Conservation (phyloP, 2,888 invertebrate genomes). For the Meiosimyza platycephala region DNA sequence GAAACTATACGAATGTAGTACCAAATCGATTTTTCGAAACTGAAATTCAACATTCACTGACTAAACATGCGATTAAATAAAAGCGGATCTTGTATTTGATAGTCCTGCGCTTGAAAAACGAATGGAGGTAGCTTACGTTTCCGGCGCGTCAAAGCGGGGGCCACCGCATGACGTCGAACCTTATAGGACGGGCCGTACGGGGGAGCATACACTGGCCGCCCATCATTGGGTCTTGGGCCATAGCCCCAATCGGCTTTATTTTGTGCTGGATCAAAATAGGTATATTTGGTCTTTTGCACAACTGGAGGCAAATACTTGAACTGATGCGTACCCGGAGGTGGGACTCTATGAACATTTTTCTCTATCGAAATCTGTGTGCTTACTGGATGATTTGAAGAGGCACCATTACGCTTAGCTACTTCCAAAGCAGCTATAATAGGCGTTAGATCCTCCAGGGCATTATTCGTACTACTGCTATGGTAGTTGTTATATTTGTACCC, state of each 20-base stretch:
- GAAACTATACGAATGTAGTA: constrained; percentile 46
- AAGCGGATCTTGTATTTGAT: constrained; percentile 57
- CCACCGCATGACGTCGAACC: constrained; percentile 52
- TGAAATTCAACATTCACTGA: constrained; percentile 7
- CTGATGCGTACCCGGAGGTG: constrained; percentile 3
- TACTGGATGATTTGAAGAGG: constrained; percentile 34
- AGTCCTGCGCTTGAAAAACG: constrained; percentile 48
- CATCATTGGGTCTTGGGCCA: constrained; percentile 16
- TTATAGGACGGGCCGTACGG: constrained; percentile 49
- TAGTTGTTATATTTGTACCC: constrained; percentile 57
- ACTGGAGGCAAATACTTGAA: constrained; percentile 56
- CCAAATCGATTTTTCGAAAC: not conserved
- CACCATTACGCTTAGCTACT: constrained; percentile 55
- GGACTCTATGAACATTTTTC: constrained; percentile 58
- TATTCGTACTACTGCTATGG: constrained; percentile 47
- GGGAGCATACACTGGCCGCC: constrained; percentile 35
- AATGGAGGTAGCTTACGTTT: constrained; percentile 18
- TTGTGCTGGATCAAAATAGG: constrained; percentile 57
- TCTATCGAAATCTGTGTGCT: constrained; percentile 57
- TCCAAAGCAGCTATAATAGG: constrained; percentile 62
- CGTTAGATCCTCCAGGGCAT: constrained; percentile 55
- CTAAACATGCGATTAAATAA: constrained; percentile 57
- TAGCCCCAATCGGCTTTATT: constrained; percentile 40
- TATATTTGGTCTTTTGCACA: constrained; percentile 59
- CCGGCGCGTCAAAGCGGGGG: constrained; percentile 21